phyloP scores from a whole-genome alignment of 30 jellyfish, hydroid and myxozoan species.

The Turritopsis rubra region DNA sequence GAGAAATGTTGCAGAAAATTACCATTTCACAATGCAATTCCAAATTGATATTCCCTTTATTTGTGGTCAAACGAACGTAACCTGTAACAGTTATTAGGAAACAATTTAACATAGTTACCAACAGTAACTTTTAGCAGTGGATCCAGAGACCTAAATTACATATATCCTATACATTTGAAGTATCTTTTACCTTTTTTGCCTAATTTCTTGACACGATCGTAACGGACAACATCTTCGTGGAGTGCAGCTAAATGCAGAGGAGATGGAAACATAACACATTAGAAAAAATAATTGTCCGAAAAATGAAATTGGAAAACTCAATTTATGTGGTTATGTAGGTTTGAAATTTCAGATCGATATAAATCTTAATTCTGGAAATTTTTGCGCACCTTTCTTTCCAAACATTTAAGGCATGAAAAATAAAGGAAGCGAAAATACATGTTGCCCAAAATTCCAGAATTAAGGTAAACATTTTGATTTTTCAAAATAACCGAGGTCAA shows the following conservation, averaged over 20 bases:
- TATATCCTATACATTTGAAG: too few species aligned
- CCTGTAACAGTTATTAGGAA: slow-evolving; percentile 29
- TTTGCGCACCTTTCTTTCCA: too few species aligned
- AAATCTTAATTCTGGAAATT: too few species aligned
- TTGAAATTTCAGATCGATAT: too few species aligned
- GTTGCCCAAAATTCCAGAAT: not conserved
- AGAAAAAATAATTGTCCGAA: not conserved
- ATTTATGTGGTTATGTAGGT: too few species aligned
- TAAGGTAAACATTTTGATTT: not conserved
- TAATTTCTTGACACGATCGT: slow-evolving; percentile 45
- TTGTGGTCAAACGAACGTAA: slow-evolving; percentile 71
- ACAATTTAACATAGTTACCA: too few species aligned
- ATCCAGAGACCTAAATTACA: too few species aligned
- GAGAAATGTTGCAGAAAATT: not conserved
- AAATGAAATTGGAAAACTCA: not conserved
- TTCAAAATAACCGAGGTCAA: not conserved
- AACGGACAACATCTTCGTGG: slow-evolving; percentile 48
- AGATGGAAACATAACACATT: too few species aligned
- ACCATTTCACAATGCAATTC: slow-evolving; percentile 85
- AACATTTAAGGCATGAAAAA: too few species aligned
- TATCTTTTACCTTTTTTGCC: slow-evolving; percentile 38
- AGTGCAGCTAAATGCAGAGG: slow-evolving; percentile 38
- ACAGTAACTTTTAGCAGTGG: too few species aligned
- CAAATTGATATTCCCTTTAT: slow-evolving; percentile 67
- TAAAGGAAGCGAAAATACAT: too few species aligned